Base-by-base conservation (phyloP, 2,888 invertebrate genomes). In the Polyploca ridens region DNA sequence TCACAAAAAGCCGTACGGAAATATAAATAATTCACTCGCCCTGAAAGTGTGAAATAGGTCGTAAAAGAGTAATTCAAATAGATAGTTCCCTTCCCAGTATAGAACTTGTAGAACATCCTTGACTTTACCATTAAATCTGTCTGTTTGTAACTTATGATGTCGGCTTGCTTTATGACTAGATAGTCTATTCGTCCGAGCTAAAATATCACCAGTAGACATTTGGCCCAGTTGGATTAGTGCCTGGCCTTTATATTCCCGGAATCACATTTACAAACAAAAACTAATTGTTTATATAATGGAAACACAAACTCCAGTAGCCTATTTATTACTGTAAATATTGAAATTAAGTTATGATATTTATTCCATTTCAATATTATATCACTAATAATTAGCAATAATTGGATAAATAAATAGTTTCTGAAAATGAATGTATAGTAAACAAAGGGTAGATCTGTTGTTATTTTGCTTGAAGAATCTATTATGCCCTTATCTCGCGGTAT, bases 1-100 rank as follows among this genome's bases (percentile, higher is more conserved):
- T 49, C 7, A n/a, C 10, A 54, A 54, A 19, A 54, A 19, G 7
- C 19, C 54, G 41, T 19, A 54, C 16, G 54, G 19, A 54, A 54
- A 54, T 54, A 54, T 54, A 54, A 54, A 54, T 54, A 54, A 54
- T 54, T 54, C 54, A 54, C 54, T 46, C n/a, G n/a, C n/a, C n/a
- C 16, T 54, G 54, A 54, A 54, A 54, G 54, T 54, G 54, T 54
- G 19, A 54, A 54, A 54, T 19, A 54, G 54, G 54, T 54, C 54
- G 19, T 54, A 54, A 54, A 49, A 54, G 19, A 5, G 54, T 54
- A 54, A 54, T 54, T 54, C 54, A 54, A 19, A 54, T 19, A 54
- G 2, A 54, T 19, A 19, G 19, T 10, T 19, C 54, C 6, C 54
- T 54, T 10, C 10, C 19, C 10, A 19, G 54, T 54, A 19, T 16